Evolutionary conservation across 2,797 vertebrate genomes (phyloP).

Genomic region (Cuculus canorus): DNA sequence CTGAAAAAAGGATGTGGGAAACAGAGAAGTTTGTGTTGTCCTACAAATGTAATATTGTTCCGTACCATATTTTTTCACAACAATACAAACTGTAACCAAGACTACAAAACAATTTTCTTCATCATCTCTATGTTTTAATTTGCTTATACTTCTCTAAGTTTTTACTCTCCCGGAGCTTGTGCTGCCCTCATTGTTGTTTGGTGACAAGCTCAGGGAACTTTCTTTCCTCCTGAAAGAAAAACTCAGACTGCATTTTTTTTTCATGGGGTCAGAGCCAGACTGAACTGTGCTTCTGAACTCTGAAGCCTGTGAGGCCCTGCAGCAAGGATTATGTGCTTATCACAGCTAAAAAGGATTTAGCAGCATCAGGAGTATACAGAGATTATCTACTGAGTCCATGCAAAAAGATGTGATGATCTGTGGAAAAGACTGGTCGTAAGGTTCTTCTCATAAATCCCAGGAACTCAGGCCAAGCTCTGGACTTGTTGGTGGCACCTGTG

Average conservation of each 20-base stretch:
- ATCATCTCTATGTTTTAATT: not conserved
- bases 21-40: not conserved
- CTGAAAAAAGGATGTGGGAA: not conserved
- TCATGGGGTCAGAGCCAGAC: not conserved
- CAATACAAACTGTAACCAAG: not conserved
- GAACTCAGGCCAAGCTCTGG: not conserved
- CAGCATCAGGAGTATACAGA: not conserved
- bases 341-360: not conserved
- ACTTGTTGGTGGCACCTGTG: not conserved
- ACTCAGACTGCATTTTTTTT: not conserved
- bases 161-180: not conserved
- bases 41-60: not conserved
- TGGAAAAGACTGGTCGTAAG: rapidly evolving
- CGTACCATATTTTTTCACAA: not conserved
- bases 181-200: not conserved
- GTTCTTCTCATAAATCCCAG: not conserved
- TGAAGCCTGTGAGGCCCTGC: not conserved
- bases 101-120: not conserved
- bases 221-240: not conserved
- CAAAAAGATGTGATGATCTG: not conserved
- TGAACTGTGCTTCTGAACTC: not conserved
- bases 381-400: not conserved
- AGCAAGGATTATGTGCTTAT: conserved; percentile 1
- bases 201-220: not conserved
- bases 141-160: not conserved